phyloP scores from a whole-genome alignment of 2,113 vertebrate genomes.

The Hippocampus abdominalis region DNA sequence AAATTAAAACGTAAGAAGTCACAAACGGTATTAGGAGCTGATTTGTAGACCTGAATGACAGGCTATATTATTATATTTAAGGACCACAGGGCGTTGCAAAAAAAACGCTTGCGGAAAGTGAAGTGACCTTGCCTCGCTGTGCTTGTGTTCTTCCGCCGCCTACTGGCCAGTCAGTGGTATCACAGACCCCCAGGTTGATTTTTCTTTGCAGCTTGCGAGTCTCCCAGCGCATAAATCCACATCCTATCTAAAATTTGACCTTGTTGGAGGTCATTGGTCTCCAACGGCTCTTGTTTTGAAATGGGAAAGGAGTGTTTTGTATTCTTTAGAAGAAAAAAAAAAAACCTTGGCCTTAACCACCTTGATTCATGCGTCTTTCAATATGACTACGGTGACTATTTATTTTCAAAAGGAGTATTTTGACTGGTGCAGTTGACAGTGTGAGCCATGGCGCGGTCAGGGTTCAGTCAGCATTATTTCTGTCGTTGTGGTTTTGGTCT shows the following conservation, averaged over 20 bases:
- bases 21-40: not conserved
- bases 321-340: not conserved
- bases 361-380: not conserved
- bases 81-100: not conserved
- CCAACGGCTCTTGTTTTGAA: not conserved
- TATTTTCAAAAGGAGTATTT: not conserved
- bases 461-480: slow-evolving; percentile 22
- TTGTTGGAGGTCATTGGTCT: not conserved
- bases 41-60: not conserved
- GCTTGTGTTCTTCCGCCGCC: slow-evolving; percentile 19
- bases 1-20: not conserved
- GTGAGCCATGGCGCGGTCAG: not conserved
- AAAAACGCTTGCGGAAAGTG: not conserved
- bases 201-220: not conserved
- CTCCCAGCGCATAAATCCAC: not conserved
- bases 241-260: not conserved
- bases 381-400: not conserved
- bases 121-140: not conserved
- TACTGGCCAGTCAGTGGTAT: slow-evolving; percentile 15
- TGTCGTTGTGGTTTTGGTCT: slow-evolving; percentile 10
- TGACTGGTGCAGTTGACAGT: not conserved
- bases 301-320: not conserved
- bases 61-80: not conserved
- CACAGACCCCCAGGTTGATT: not conserved
- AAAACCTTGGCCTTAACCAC: not conserved